Evolutionary conservation across 2,797 vertebrate species (phyloP).

Genomic region (Dallia pectoralis): DNA sequence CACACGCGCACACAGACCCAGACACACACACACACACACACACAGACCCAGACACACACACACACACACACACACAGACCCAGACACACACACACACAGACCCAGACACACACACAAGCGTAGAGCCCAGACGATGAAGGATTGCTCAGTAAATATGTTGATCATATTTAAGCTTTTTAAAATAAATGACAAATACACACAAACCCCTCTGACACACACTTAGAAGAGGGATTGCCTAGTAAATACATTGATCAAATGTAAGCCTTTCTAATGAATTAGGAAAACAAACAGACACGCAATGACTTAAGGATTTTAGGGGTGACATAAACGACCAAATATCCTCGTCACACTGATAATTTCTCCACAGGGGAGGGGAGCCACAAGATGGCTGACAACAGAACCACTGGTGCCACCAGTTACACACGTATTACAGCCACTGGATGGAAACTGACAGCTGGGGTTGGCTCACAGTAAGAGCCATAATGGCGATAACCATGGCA

Average conservation of each 20-base stretch:
- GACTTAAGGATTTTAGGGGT: constrained; percentile 54
- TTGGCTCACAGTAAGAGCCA: constrained; percentile 51
- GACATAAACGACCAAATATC: constrained; percentile 64
- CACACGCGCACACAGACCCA: too few species aligned
- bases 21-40: constrained; percentile 45
- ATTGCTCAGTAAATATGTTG: constrained; percentile 64
- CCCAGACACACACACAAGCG: too few species aligned
- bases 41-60: too few species aligned
- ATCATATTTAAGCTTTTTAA: constrained; percentile 55
- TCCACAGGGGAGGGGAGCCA: constrained; percentile 56
- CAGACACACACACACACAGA: neutral
- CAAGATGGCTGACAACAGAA: constrained; percentile 59
- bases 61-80: constrained; percentile 61
- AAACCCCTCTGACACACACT: too few species aligned
- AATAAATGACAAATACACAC: too few species aligned
- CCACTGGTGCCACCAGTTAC: constrained; percentile 55
- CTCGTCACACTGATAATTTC: constrained; percentile 72
- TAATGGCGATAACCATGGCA: constrained; percentile 26
- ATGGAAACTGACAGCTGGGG: constrained; percentile 53
- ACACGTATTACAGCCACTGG: constrained; percentile 64
- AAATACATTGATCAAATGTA: constrained; percentile 65
- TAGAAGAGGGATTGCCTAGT: constrained; percentile 64
- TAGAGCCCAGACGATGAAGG: constrained; percentile 60
- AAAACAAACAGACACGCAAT: constrained; percentile 2
- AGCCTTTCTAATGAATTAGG: too few species aligned